Base-by-base conservation (phyloP, 64 coral and sea anemone genomes). In the Dendrophyllia cribrosa region DNA sequence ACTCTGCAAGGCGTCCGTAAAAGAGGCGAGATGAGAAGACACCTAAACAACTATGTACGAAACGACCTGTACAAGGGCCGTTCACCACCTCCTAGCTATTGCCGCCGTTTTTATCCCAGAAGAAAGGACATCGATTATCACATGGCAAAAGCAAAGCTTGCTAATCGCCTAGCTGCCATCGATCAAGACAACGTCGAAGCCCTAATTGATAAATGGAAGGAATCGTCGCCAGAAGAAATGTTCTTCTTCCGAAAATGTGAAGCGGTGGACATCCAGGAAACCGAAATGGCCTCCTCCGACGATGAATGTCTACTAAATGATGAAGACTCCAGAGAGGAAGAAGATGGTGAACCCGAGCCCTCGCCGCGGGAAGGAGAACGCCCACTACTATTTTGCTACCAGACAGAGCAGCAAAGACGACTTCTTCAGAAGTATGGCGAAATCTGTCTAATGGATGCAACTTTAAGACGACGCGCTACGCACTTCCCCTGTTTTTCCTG, bases 161-260 rank as follows among this genome's bases (percentile, higher is more conserved):
- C 65, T 15, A 74, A 92, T 78, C 61, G 48, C 13, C 74, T 92
- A 43, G 72, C 80, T 3, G 49, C 16, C 7, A 43, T 82, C 53
- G 70, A 92, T 47, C 90, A 92, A 26, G 43, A 82, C 11, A 92
- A 92, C n/a, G 51, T 92, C 14, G 34, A 58, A 49, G 68, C 55
- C 13, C 61, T 65, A 19, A 65, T 65, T 17, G 61, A 65, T 5
- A 65, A 65, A 19, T 65, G 61, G 17, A 14, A 65, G 20, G 14
- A 59, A 59, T 59, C 56, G 14, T 59, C 56, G 56, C 34, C 34
- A 34, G 56, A 59, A 59, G 56, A 59, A 0, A 59, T 59, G 56
- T 59, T 59, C 56, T 59, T 59, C 56, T 59, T 59, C 56, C 7
- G 56, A 59, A 59, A 59, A 59, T 2, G 56, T 14, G 56, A 59